Evolutionary conservation across 2,113 vertebrate species (phyloP).

Genomic region (human (Homo sapiens)): DNA sequence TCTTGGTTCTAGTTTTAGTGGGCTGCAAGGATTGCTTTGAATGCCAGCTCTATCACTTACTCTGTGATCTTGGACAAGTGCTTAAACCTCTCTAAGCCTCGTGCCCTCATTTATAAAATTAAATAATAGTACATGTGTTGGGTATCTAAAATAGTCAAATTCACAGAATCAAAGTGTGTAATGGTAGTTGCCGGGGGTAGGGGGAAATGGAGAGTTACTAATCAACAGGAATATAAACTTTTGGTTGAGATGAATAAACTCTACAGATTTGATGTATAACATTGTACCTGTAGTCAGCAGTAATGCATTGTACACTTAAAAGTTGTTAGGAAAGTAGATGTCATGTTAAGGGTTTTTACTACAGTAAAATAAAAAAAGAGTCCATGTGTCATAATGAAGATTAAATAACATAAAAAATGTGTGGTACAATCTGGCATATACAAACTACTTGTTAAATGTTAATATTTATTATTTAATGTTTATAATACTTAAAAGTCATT

Average conservation of each 20-base stretch:
- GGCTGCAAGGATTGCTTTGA: neutral
- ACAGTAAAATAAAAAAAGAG: neutral
- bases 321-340: neutral
- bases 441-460: neutral
- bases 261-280: neutral
- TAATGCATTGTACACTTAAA: neutral
- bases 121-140: neutral
- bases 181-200: neutral
- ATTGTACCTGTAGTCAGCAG: neutral
- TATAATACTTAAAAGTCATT: neutral
- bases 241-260: neutral
- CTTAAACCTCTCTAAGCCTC: neutral
- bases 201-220: neutral
- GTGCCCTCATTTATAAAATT: neutral
- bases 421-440: neutral
- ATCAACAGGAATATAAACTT: neutral
- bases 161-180: neutral
- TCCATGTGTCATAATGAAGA: neutral
- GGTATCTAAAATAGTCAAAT: neutral
- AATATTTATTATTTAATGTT: constrained; percentile 15
- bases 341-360: neutral
- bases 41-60: neutral
- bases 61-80: neutral
- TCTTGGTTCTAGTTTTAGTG: too few species aligned
- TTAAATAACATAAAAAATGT: neutral